phyloP scores from a whole-genome alignment of 2,797 vertebrate species.

The Oreochromis grahami region DNA sequence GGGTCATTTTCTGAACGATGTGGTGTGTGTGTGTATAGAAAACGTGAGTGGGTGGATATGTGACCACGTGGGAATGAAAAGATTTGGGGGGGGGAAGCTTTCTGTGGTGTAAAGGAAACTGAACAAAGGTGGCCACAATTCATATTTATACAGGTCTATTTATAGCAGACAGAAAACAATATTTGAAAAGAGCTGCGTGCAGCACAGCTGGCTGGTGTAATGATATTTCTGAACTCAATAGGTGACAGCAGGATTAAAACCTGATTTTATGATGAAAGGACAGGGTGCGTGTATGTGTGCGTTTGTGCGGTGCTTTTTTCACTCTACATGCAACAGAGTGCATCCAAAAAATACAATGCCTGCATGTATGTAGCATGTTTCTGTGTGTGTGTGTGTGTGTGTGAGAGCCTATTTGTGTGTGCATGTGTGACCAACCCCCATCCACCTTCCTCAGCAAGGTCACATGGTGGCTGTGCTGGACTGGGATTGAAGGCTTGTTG shows the following conservation, averaged over 20 bases:
- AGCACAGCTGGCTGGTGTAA: conserved; percentile 35
- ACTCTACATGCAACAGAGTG: not conserved
- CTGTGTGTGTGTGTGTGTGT: not conserved
- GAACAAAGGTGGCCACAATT: conserved; percentile 11
- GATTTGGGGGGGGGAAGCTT: not conserved
- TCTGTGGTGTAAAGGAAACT: not conserved
- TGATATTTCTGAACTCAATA: conserved; percentile 54
- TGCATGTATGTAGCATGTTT: not conserved
- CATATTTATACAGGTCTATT: conserved; percentile 22
- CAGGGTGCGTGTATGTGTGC: not conserved
- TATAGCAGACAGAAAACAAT: conserved; percentile 19
- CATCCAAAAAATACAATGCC: not conserved
- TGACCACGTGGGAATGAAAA: conserved; percentile 1
- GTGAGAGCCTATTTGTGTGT: not conserved
- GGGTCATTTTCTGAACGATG: not conserved
- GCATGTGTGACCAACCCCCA: conserved; percentile 19
- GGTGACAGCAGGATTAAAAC: conserved; percentile 63
- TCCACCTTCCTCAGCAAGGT: conserved; percentile 55
- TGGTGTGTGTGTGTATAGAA: not conserved
- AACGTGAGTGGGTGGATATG: conserved; percentile 23
- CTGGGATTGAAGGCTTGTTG: conserved; percentile 80
- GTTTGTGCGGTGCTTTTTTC: not conserved
- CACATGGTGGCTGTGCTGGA: conserved; percentile 70
- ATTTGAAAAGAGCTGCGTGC: conserved; percentile 24
- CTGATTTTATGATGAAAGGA: conserved; percentile 24